Base-by-base conservation (phyloP, 1,140 invertebrate species). In the Monochamus saltuarius region DNA sequence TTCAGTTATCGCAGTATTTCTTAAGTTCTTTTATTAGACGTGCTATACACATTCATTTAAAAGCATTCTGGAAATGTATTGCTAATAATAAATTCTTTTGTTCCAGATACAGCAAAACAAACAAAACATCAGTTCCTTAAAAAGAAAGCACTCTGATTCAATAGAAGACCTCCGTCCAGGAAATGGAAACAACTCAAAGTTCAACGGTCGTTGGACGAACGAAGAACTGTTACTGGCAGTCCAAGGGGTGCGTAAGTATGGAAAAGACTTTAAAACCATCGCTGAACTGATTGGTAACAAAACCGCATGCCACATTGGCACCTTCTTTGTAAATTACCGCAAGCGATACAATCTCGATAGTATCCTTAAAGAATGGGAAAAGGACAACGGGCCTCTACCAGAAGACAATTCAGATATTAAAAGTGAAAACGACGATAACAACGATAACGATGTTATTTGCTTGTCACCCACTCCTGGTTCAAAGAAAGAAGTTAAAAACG, bases 221-320 rank as follows among this genome's bases (percentile, higher is more conserved):
- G 95, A 97, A 67, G 96, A 98, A 80, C 78, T 95, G 7, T 78
- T 96, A 7, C 78, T 98, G 57, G 95, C 92, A 9, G 90, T 97
- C 29, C 91, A 97, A 78, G 95, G 92, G 75, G 87, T 98, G 36
- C 83, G 93, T 43, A 94, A 95, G 77, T 97, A 94, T 80, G 96
- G 96, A 68, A 96, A 94, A 80, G 91, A 98, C 77, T 98, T 96
- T 79, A 88, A 92, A 78, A 92, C 92, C 17, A 97, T 98, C 61
- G 93, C 95, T 11, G 94, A 98, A 78, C 88, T 95, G 4, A 88
- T 98, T 60, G 92, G 93, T 51, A 98, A 94, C 19, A 98, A 98
- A 80, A 95, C 90, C 2, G 94, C 97, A 77, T 85, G 88, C 36
- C 95, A 98, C 76, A 83, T 98, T 13, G 86, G 91, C 56, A 89